A percentile compares a stretch with the other conserved stretches of the same genome.
Conservation (phyloP, 2,888 invertebrate species). For the Allolobophora icterica region DNA sequence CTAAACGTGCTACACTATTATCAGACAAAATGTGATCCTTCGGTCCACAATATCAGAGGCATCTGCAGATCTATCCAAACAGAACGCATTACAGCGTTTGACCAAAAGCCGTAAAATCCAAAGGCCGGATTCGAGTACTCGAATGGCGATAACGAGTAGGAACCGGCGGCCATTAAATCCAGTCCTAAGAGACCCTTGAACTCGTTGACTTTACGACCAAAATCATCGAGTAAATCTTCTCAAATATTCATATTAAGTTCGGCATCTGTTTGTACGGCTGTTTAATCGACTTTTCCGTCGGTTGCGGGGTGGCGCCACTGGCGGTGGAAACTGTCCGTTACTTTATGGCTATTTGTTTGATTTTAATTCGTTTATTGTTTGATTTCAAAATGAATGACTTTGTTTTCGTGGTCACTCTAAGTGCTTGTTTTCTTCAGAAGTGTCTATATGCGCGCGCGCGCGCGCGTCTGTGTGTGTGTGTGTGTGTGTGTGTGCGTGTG, state of each 20-base stretch:
- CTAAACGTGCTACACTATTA: background rate
- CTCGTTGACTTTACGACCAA: background rate
- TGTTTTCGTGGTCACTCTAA: background rate
- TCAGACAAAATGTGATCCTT: background rate
- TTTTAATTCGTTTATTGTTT: background rate
- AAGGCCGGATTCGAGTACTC: background rate
- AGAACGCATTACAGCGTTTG: background rate
- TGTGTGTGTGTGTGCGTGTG: background rate
- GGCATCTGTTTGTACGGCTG: background rate
- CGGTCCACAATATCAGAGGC: background rate
- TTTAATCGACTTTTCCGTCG: too few relatives aligned
- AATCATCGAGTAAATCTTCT: background rate
- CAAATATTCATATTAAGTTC: background rate
- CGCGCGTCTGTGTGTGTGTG: background rate
- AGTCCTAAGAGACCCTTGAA: background rate
- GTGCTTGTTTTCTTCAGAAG: background rate
- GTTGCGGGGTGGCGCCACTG: background rate
- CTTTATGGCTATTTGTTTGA: background rate
- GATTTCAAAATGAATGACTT: background rate
- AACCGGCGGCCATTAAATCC: conserved; percentile 1
- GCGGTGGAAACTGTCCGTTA: background rate
- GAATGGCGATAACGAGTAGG: background rate
- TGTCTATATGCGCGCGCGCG: background rate
- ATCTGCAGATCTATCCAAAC: background rate
- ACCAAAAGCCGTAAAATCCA: background rate